These are phyloP conservation scores for Chloropsis cyanopogon DNA, from an alignment of 2,113 vertebrate species.

Conservation along the genomic window DNA sequence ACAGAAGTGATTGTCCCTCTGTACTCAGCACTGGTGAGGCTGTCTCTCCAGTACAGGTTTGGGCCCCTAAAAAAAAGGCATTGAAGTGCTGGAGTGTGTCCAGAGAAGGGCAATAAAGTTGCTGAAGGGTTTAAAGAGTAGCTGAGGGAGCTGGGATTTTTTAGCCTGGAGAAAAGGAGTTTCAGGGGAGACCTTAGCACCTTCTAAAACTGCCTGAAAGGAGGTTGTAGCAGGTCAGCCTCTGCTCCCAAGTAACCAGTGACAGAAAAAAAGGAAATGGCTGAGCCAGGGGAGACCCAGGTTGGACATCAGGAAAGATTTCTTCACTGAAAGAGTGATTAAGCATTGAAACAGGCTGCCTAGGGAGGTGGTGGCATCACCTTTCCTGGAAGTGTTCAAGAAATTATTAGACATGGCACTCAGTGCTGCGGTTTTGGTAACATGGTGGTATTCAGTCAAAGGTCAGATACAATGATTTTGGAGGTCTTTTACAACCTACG, in stretches of 20 bases:
- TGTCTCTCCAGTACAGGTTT: not conserved
- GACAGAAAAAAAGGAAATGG: not conserved
- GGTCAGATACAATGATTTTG: not conserved
- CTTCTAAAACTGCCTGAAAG: not conserved
- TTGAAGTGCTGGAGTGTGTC: no score
- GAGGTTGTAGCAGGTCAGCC: not conserved
- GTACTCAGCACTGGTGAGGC: not conserved
- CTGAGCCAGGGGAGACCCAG: not conserved
- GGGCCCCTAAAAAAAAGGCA: not conserved
- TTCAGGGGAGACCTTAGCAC: not conserved
- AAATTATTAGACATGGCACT: not conserved
- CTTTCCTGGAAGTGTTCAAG: not conserved
- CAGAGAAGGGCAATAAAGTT: not conserved
- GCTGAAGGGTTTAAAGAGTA: not conserved
- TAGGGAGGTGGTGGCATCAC: not conserved
- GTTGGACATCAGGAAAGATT: not conserved
- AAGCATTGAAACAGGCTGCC: not conserved
- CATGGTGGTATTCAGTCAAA: not conserved
- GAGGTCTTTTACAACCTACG: not conserved
- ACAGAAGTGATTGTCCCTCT: not conserved
- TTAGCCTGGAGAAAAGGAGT: not conserved
- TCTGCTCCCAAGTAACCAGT: not conserved
- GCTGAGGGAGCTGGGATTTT: not conserved
- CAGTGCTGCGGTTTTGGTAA: not conserved
- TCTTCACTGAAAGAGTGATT: not conserved